phyloP scores from a whole-genome alignment of 2,797 vertebrate species.

The Oreochromis grahami region DNA sequence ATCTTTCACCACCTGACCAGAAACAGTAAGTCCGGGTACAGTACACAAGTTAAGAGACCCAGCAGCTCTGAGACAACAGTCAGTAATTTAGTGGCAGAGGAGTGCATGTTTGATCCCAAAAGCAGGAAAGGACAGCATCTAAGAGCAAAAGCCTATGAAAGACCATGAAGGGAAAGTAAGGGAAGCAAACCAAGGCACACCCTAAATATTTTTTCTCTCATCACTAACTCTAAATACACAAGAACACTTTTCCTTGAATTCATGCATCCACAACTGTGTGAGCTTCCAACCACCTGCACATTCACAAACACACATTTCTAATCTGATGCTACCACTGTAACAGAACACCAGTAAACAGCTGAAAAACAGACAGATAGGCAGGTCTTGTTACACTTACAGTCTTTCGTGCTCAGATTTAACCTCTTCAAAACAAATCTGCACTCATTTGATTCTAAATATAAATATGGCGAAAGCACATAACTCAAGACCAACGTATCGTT shows the following conservation, averaged over 20 bases:
- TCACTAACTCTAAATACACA: neutral
- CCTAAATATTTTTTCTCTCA: neutral
- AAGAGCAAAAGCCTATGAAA: constrained; percentile 46
- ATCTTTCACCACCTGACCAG: constrained; percentile 6
- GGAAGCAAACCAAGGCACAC: constrained; percentile 10
- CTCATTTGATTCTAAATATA: neutral
- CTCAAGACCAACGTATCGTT: constrained; percentile 58
- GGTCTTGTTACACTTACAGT: constrained; percentile 14
- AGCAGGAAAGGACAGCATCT: constrained; percentile 22
- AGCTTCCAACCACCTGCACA: neutral
- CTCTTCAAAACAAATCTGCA: neutral
- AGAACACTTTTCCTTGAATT: neutral
- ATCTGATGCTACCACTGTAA: constrained; percentile 21
- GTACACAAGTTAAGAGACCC: constrained; percentile 24
- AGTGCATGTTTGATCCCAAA: constrained; percentile 37
- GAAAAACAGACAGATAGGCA: constrained; percentile 40
- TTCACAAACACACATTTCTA: neutral
- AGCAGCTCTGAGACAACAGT: constrained; percentile 30
- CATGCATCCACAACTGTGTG: neutral
- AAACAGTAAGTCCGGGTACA: constrained; percentile 1
- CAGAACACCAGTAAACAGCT: constrained; percentile 29
- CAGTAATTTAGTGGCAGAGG: constrained; percentile 30
- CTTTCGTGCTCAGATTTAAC: neutral
- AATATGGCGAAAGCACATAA: neutral
- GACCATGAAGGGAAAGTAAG: constrained; percentile 41